phyloP scores from a whole-genome alignment of 2,797 vertebrate genomes.

The Thamnophis elegans region DNA sequence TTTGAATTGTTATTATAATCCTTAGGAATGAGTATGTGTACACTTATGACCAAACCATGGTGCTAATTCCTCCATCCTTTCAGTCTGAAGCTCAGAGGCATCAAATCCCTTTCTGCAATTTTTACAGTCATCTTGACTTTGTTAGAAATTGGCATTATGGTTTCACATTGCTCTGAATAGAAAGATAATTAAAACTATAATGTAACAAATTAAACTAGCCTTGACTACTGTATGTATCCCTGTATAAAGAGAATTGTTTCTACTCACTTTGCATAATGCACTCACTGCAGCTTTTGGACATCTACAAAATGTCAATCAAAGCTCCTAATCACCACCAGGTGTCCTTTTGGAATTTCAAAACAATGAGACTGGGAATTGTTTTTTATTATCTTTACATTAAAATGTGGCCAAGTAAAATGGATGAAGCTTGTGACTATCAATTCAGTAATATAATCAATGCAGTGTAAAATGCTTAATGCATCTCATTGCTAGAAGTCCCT shows the following conservation, averaged over 20 bases:
- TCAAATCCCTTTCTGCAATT: not conserved
- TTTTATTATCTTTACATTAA: not conserved
- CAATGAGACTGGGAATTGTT: not conserved
- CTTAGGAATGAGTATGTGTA: not conserved
- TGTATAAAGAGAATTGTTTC: not conserved
- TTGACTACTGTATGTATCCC: not conserved
- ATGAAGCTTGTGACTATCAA: not conserved
- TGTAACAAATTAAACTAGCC: not conserved
- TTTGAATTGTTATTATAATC: not conserved
- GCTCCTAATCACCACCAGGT: not conserved
- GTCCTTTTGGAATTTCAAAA: not conserved
- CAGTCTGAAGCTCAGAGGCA: not conserved
- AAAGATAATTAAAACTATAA: not conserved
- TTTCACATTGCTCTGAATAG: not conserved
- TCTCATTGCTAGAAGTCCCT: not conserved
- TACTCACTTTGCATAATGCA: not conserved
- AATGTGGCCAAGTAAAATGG: not conserved
- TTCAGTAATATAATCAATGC: not conserved
- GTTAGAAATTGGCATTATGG: not conserved
- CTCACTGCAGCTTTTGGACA: not conserved
- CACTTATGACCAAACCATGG: not conserved
- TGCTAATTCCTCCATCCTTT: not conserved
- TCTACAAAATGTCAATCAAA: not conserved
- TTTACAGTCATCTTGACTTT: not conserved
- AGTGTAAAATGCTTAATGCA: not conserved